phyloP scores from a whole-genome alignment of 1,140 invertebrate species.

The Myzus persicae region DNA sequence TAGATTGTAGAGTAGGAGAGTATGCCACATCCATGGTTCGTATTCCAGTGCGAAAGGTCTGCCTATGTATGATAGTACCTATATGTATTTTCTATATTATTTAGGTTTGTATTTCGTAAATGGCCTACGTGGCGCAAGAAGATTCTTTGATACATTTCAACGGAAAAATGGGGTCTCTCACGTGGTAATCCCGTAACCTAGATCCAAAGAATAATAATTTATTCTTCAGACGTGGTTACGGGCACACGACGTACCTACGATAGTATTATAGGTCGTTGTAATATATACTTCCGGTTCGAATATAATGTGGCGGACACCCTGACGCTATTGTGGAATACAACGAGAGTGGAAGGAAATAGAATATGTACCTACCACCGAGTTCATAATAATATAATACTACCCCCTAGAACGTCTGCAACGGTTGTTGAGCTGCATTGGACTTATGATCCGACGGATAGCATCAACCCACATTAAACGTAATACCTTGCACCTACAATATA shows the following conservation, averaged over 20 bases:
- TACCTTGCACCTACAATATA: no score
- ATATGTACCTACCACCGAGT: background rate
- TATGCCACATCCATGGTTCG: background rate
- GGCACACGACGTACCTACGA: background rate
- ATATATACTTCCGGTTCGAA: background rate
- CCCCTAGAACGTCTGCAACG: background rate
- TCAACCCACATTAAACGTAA: no score
- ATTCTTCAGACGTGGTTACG: background rate
- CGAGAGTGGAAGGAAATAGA: background rate
- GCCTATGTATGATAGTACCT: no score
- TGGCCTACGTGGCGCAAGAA: background rate
- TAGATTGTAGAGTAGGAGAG: background rate
- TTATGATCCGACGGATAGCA: no score
- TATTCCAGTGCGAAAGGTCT: background rate
- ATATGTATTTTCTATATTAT: conserved; percentile 1
- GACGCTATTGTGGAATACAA: background rate
- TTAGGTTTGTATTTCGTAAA: conserved; percentile 13
- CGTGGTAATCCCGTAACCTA: background rate
- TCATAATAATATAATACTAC: background rate
- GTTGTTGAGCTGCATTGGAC: background rate
- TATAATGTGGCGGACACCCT: background rate
- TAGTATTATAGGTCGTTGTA: background rate
- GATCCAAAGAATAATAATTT: background rate
- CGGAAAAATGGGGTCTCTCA: background rate
- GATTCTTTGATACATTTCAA: background rate